Base-by-base conservation (phyloP, 2,888 invertebrate genomes). In the Baccha elongata region DNA sequence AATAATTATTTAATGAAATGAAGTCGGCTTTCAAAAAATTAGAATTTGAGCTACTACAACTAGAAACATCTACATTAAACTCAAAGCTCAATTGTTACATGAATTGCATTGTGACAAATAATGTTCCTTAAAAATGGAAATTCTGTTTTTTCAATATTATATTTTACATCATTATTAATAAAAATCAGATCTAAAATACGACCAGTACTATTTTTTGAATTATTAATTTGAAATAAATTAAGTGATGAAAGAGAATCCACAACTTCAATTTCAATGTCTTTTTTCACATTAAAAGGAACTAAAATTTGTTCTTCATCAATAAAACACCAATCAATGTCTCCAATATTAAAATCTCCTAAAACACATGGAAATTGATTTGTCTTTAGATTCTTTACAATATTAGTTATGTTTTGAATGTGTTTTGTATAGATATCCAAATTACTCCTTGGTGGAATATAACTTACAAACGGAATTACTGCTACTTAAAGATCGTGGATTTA, bases 291-390 rank as follows among this genome's bases (percentile, higher is more conserved):
- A 13, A 50, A 50, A 2, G 50, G 13, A 13, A 50, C 13, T 29
- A 50, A 23, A 6, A 29, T 15, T 50, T 50, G n/a, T 29, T 50
- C 29, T 2, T n/a, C 35, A 37, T 50, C 23, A n/a, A 7, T 7
- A 11, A 13, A 15, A 29, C 6, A 15, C 50, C 50, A 50, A 2
- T 50, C 19, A 7, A 50, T n/a, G 29, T 50, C 26, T 7, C 29
- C 29, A 50, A 50, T 26, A 29, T 50, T 50, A 13, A 50, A 29
- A n/a, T 48, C 46, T 10, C 46, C 46, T 11, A 48, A 23, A 2
- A 48, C n/a, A 23, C n/a, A 48, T 23, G 50, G 50, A 29, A 15
- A 50, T 15, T 50, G 50, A 29, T 50, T 7, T 6, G 7, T 50
- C 23, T 7, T 29, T 7, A 50, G 8, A 17, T 35, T 19, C 19